These are phyloP conservation scores for Aix galericulata DNA, from an alignment of 2,113 vertebrate genomes.

Conservation along the genomic window DNA sequence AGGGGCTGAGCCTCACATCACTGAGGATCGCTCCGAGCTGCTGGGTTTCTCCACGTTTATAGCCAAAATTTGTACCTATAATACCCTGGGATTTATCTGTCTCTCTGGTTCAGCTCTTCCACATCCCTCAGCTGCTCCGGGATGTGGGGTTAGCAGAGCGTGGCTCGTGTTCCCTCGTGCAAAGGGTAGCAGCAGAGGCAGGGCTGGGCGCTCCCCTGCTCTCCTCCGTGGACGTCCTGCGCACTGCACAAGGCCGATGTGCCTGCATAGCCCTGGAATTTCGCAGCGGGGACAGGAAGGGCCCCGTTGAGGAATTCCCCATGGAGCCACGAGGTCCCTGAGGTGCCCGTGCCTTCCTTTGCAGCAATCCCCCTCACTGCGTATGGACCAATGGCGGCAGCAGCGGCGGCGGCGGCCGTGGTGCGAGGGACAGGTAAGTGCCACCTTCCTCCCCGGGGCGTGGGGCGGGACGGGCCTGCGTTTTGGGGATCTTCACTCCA, in stretches of 20 bases:
- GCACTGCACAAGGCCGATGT: neutral
- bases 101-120: neutral
- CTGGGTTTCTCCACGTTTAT: neutral
- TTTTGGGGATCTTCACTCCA: constrained; percentile 62
- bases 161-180: neutral
- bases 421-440: constrained; percentile 89
- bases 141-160: neutral
- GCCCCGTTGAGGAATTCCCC: neutral
- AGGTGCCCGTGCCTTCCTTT: constrained; percentile 52
- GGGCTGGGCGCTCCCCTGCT: neutral
- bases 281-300: neutral
- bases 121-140: neutral
- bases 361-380: constrained; percentile 96
- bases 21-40: neutral
- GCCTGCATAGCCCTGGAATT: neutral
- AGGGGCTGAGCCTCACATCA: neutral
- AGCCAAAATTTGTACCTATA: constrained; percentile 11
- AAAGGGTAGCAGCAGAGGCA: neutral
- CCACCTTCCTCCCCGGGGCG: neutral
- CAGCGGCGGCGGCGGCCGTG: constrained; percentile 90
- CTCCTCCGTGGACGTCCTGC: neutral
- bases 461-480: neutral
- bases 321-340: neutral
- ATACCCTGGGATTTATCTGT: neutral
- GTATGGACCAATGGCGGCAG: constrained; percentile 96